These are phyloP conservation scores for Esox lucius DNA, from an alignment of 2,797 vertebrate species.

Conservation along the genomic window DNA sequence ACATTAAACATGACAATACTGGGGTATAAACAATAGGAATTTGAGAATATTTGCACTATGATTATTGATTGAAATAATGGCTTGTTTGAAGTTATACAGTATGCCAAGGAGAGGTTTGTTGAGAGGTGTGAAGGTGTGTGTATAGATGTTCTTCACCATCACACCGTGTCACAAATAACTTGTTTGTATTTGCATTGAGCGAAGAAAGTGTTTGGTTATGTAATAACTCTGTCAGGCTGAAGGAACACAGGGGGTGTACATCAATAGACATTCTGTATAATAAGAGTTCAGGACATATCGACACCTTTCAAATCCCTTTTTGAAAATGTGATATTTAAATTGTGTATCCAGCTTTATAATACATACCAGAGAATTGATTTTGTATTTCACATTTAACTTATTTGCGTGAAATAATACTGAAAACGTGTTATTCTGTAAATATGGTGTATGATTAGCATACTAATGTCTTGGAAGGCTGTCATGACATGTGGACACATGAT, in stretches of 20 bases:
- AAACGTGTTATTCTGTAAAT: conserved; percentile 17
- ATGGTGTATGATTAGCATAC: conserved; percentile 13
- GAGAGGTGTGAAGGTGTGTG: too few species aligned
- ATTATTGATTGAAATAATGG: not conserved
- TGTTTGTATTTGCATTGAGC: conserved; percentile 6
- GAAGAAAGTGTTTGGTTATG: not conserved
- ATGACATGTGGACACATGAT: conserved; percentile 8
- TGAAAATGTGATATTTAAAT: not conserved
- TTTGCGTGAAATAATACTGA: conserved; percentile 7
- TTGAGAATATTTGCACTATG: conserved; percentile 3
- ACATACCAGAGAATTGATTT: not conserved
- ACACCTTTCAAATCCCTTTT: not conserved
- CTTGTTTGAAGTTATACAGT: not conserved
- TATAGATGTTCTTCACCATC: too few species aligned
- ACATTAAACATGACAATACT: too few species aligned
- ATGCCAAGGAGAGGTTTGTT: not conserved
- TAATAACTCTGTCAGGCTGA: not conserved
- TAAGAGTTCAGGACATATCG: too few species aligned
- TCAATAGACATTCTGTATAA: too few species aligned
- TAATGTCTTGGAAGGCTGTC: conserved; percentile 31
- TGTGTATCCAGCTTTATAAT: conserved; percentile 11
- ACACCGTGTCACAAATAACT: not conserved
- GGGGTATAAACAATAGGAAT: conserved; percentile 7
- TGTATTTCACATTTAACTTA: not conserved
- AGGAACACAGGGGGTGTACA: not conserved